Percentiles rank a stretch among this genome's conserved stretches.
These are phyloP conservation scores for Cathartes aura DNA, from an alignment of 2,113 vertebrate genomes.

Conservation along the genomic window DNA sequence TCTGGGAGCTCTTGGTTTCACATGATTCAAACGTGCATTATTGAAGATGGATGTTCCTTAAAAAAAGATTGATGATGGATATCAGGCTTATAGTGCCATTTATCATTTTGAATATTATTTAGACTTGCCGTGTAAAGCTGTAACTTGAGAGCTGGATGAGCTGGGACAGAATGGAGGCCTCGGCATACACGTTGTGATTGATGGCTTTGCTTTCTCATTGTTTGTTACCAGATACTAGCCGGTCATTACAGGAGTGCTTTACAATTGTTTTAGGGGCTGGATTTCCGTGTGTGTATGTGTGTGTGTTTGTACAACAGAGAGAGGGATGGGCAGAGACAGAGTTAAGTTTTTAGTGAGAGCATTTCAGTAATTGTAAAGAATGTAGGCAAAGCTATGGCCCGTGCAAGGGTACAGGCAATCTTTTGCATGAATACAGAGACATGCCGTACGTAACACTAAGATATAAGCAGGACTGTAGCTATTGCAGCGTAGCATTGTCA, in stretches of 20 bases:
- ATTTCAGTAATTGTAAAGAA: constrained; percentile 58
- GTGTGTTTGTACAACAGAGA: background rate
- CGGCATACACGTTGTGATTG: constrained; percentile 86
- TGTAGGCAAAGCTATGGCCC: constrained; percentile 36
- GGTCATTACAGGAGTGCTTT: constrained; percentile 77
- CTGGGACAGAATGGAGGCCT: constrained; percentile 88
- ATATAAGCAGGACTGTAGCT: constrained; percentile 31
- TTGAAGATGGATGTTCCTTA: constrained; percentile 98
- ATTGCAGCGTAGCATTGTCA: background rate
- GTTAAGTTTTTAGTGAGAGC: constrained; percentile 30
- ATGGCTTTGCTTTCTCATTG: constrained; percentile 89
- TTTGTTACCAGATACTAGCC: constrained; percentile 89
- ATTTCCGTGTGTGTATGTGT: background rate
- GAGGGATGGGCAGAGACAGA: background rate
- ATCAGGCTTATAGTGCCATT: constrained; percentile 93
- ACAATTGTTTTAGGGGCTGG: constrained; percentile 61
- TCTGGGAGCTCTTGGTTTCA: constrained; percentile 86
- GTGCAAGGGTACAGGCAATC: constrained; percentile 11
- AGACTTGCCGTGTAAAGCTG: constrained; percentile 98
- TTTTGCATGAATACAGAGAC: constrained; percentile 4
- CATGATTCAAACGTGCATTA: constrained; percentile 92
- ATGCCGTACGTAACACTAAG: constrained; percentile 7
- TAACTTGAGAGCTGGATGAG: constrained; percentile 95
- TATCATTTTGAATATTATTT: constrained; percentile 99
- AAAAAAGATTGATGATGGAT: constrained; percentile 99